Percentiles rank a stretch among this genome's conserved stretches.
These are phyloP conservation scores for Sarcophilus harrisii DNA, from an alignment of 2,797 vertebrate genomes.

Conservation along the genomic window DNA sequence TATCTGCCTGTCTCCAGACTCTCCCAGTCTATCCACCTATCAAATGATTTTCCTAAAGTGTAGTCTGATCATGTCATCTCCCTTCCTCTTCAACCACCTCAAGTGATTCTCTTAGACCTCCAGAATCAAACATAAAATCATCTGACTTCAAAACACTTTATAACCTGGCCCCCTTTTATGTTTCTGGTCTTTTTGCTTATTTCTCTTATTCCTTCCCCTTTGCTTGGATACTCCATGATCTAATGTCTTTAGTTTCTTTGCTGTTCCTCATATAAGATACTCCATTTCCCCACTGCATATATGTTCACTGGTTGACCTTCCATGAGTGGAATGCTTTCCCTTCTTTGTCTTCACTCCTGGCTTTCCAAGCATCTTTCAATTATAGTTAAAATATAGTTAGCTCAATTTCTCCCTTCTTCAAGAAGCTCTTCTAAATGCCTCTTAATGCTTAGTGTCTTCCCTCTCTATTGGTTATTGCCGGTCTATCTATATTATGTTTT, in stretches of 20 bases:
- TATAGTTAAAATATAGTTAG: background rate
- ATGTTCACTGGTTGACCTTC: background rate
- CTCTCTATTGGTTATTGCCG: too few species aligned
- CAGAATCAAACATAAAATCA: background rate
- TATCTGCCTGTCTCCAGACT: background rate
- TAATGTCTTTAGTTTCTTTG: too few species aligned
- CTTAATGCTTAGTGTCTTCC: background rate
- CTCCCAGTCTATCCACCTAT: background rate
- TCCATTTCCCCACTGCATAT: background rate
- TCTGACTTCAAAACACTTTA: too few species aligned
- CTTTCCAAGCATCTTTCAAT: background rate
- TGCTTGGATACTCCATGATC: background rate
- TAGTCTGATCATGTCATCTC: background rate
- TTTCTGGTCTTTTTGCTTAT: too few species aligned
- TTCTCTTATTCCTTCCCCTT: background rate
- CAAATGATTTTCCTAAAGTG: background rate
- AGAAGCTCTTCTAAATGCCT: background rate
- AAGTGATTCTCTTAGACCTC: background rate
- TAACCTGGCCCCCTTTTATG: too few species aligned
- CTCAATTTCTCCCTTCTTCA: background rate
- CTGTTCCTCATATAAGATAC: background rate
- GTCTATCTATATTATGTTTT: too few species aligned
- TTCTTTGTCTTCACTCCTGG: background rate
- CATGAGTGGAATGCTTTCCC: background rate
- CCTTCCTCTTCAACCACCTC: background rate